Base-by-base conservation (phyloP, 2,888 invertebrate species). In the Agrenia bidenticulata region DNA sequence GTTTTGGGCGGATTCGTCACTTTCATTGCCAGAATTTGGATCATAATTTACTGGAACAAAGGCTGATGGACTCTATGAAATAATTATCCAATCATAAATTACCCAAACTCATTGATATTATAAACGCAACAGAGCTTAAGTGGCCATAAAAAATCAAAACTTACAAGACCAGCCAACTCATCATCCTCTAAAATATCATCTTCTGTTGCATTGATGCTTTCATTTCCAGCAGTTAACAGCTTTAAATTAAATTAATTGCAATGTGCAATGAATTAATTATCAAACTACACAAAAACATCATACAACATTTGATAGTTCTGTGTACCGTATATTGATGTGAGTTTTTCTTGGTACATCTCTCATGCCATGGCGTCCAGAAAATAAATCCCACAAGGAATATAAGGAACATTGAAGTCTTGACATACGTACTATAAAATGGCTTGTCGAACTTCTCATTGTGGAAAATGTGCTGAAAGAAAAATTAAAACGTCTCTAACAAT, bases 371-470 rank as follows among this genome's bases (percentile, higher is more conserved):
- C 70, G 91, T 89, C 84, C 92, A 90, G 77, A 94, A 88, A 76
- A 94, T 86, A 77, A 95, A 87, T 50, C 95, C 90, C 77, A 94
- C 81, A 74, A 98, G 84, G 81, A 97, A 98, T 71, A 97, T 82
- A 66, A 92, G 88, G 78, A 98, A 92, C 87, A 97, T 87, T 41
- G 93, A 94, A 64, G 94, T 94, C 81, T 96, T 94, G 68, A 95
- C 84, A 81, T 97, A 98, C 21, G 96, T 94, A 77, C 90, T 90
- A 81, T 98, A 93, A 82, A 96, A 97, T 57, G 98, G 97, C 79
- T 96, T 93, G 78, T 93, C 88, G 79, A 89, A 91, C 67, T 90
- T 85, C 79, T 90, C 89, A 81, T 92, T 88, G 77, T 85, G 84
- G 80, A 92, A 92, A 72, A 93, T 85, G 80, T 89, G 91, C 94